Evolutionary conservation across 2,888 invertebrate genomes (phyloP), one percentile per base, ranked within the genome.

Genomic region (Cryptus viduatorius): DNA sequence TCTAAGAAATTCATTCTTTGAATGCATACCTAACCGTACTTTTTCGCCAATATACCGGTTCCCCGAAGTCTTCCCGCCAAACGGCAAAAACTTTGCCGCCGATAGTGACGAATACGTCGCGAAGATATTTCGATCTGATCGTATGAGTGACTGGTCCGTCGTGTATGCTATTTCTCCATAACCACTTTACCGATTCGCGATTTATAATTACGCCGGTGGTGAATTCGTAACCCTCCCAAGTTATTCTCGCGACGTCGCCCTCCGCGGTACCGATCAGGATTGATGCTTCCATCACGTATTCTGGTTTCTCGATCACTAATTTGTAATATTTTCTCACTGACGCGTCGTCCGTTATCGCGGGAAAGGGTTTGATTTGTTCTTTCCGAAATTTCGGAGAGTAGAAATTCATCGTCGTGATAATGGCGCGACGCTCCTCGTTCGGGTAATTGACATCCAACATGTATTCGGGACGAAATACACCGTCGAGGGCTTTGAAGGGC

Each of bases 11-110:
- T 7, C 8, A 69, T 8, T 37, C 1, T 4, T 7, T 37, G 37
- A 37, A 44, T 14, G 10, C 46, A 16, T 69, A 92, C 92, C 89
- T 87, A 24, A 88, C 94, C 1, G 94, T 94, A 14, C 95, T 94
- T 87, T 95, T 95, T 76, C 96, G 95, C 96, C 96, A 97, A 76
- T 96, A 92, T 4, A 97, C 91, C 0, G 97, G 96, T 79, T 94
- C 94, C 37, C 92, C 91, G 48, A 96, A 94, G 82, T 96, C 95
- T 79, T 97, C 96, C 86, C 95, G 95, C 97, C 97, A 97, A 77
- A 97, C 92, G 0, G 97, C 96, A 90, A 97, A 96, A 77, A 96
- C 95, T 92, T 95, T 96, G 5, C 97, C 97, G 0, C 98, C 98
- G 5, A 97, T 95, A 3, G 97, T 96, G 5, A 96, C 94, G 48